These are phyloP conservation scores for Apamea epomidion DNA, from an alignment of 2,888 invertebrate species.

Conservation along the genomic window DNA sequence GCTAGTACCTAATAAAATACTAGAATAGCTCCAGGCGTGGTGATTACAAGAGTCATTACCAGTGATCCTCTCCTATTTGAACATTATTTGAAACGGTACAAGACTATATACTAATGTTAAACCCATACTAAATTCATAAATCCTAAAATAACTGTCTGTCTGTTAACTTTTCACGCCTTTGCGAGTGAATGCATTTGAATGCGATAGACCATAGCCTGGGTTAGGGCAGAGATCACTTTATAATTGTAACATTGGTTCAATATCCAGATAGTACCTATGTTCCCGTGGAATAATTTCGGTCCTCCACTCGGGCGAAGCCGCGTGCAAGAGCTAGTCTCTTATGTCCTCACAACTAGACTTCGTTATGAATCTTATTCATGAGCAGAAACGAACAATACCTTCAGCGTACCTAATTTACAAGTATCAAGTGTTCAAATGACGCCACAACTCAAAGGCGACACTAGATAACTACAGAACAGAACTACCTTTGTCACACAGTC, in stretches of 20 bases:
- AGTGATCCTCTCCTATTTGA: neutral
- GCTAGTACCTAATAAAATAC: neutral
- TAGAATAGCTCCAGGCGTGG: too few relatives aligned
- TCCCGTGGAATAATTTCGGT: neutral
- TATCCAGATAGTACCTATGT: neutral
- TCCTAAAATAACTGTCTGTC: too few relatives aligned
- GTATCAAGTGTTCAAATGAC: slow-evolving; percentile 35
- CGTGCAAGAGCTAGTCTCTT: accelerated
- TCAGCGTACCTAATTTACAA: slow-evolving; percentile 14
- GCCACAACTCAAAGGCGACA: slow-evolving; percentile 44
- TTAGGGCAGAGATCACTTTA: neutral
- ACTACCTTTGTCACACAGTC: slow-evolving; percentile 38
- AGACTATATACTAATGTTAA: too few relatives aligned
- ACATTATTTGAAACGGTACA: too few relatives aligned
- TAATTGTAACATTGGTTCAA: neutral
- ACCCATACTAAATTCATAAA: too few relatives aligned
- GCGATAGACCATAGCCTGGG: neutral
- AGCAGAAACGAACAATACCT: slow-evolving; percentile 2
- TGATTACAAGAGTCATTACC: neutral
- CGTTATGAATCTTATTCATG: slow-evolving; percentile 3
- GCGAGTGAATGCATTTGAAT: too few relatives aligned
- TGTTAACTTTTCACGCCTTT: too few relatives aligned
- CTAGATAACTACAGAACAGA: slow-evolving; percentile 36
- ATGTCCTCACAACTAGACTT: neutral
- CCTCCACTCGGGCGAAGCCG: neutral